Evolutionary conservation across 1,140 invertebrate genomes (phyloP).

Genomic region (Zaprionus kolodkinae): DNA sequence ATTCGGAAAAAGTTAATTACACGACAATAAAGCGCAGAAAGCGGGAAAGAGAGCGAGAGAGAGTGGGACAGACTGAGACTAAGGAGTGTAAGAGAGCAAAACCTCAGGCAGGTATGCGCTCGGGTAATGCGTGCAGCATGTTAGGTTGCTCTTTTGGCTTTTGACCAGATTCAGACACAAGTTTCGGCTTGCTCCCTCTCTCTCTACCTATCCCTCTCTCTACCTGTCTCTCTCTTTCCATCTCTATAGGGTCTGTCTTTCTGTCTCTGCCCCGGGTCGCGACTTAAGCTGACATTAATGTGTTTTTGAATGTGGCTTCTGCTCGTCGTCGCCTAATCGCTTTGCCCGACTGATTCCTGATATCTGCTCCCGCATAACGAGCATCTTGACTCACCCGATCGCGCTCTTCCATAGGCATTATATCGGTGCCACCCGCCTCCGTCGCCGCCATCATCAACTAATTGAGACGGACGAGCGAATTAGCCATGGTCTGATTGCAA

Average conservation of each 20-base stretch:
- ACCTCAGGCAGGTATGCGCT: not conserved
- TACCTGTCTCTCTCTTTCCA: constrained; percentile 7
- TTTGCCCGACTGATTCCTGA: constrained; percentile 59
- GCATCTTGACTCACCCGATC: constrained; percentile 43
- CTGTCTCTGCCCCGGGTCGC: constrained; percentile 11
- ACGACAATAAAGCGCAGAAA: constrained; percentile 77
- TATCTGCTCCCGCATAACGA: constrained; percentile 52
- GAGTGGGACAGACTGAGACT: not conserved
- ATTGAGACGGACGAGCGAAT: constrained; percentile 54
- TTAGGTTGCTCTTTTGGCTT: constrained; percentile 9
- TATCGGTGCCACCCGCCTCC: not conserved
- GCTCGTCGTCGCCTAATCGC: constrained; percentile 56
- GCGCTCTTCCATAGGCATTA: constrained; percentile 24
- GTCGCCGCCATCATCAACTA: not conserved
- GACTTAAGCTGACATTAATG: constrained; percentile 79
- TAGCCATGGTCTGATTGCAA: constrained; percentile 59
- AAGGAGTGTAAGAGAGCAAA: not conserved
- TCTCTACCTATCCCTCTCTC: not conserved
- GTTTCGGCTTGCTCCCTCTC: constrained; percentile 9
- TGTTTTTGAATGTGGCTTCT: constrained; percentile 77
- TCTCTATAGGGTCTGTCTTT: too few relatives aligned
- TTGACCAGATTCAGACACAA: constrained; percentile 5
- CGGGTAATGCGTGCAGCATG: constrained; percentile 11
- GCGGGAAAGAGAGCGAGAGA: not conserved
- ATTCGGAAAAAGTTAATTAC: constrained; percentile 82